Base-by-base conservation (phyloP, 2,888 invertebrate species). In the Drosophila birchii region DNA sequence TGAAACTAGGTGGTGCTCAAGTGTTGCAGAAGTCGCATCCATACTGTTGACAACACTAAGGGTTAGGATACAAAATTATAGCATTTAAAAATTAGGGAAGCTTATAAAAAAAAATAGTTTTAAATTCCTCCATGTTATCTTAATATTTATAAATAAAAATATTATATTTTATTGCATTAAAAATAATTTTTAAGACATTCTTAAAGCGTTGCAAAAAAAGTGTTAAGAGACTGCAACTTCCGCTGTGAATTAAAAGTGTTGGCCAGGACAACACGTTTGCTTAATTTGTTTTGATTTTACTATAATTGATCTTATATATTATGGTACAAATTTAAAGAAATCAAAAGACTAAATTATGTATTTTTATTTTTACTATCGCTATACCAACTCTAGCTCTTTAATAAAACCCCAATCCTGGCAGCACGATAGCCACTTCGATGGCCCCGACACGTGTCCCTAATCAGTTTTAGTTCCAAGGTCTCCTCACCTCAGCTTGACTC, bases 381-480 rank as follows among this genome's bases (percentile, higher is more conserved):
- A 18, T 5, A 2, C 5, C 36, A 38, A 1, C 12, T 32, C 16
- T 34, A 49, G 32, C 12, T 41, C 49, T n/a, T 12, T 1, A 34
- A 47, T 34, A 45, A 18, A 45, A 38, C 9, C 7, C n/a, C 36
- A 14, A 3, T 26, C 23, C 5, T 38, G 38, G 16, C 26, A 11
- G 39, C 8, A 29, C 26, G 38, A 53, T 14, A 16, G 36, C 38
- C 26, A 12, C 39, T 69, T 45, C 20, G 34, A 47, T 34, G 38
- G 26, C 34, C 12, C 18, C 26, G 55, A 36, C 58, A 49, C 68
- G 68, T 57, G 58, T 57, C 41, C 41, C 29, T 71, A 68, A 68
- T 68, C 41, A 68, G 68, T 71, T 71, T 57, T 38, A 58, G 68
- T 68, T 47, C 16, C 41, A 41, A 70, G 58, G 36, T 56, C 45